Evolutionary conservation across 2,888 invertebrate genomes (phyloP).

Genomic region (Pseudeuparius sepicola): DNA sequence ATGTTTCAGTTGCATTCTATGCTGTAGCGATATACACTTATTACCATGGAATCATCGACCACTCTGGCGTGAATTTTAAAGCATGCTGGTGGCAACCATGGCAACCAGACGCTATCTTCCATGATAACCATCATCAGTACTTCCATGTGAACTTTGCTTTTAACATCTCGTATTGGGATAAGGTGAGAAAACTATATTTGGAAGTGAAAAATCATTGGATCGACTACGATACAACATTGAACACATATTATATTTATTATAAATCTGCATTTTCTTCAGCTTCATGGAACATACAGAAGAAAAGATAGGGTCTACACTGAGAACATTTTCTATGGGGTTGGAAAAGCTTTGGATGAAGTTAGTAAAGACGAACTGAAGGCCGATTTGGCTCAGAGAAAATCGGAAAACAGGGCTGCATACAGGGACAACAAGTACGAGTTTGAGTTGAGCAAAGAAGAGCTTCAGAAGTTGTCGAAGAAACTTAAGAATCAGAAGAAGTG

Average conservation of each 20-base stretch:
- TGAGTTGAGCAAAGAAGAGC: background rate
- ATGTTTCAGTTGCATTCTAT: slow-evolving; percentile 41
- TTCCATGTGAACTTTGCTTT: slow-evolving; percentile 71
- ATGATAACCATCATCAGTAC: slow-evolving; percentile 70
- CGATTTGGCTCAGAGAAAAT: slow-evolving; percentile 39
- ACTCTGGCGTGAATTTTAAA: slow-evolving; percentile 65
- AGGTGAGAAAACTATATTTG: slow-evolving; percentile 37
- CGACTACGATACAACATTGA: too few species aligned
- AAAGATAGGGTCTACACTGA: slow-evolving; percentile 56
- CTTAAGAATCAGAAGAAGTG: background rate
- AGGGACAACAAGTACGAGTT: slow-evolving; percentile 30
- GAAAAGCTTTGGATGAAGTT: slow-evolving; percentile 43
- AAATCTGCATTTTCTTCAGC: slow-evolving; percentile 37
- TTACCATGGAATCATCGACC: slow-evolving; percentile 66
- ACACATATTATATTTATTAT: slow-evolving; percentile 1
- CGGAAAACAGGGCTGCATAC: slow-evolving; percentile 43
- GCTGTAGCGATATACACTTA: slow-evolving; percentile 47
- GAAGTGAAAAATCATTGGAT: too few species aligned
- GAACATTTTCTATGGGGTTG: slow-evolving; percentile 52
- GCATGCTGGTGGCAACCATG: slow-evolving; percentile 66
- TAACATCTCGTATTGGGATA: slow-evolving; percentile 60
- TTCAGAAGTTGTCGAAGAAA: background rate
- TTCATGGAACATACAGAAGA: slow-evolving; percentile 58
- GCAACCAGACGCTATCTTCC: slow-evolving; percentile 65
- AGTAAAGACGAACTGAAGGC: slow-evolving; percentile 43